These are phyloP conservation scores for Heterohyrax brucei DNA, from an alignment of 2,797 vertebrate species.

Conservation along the genomic window DNA sequence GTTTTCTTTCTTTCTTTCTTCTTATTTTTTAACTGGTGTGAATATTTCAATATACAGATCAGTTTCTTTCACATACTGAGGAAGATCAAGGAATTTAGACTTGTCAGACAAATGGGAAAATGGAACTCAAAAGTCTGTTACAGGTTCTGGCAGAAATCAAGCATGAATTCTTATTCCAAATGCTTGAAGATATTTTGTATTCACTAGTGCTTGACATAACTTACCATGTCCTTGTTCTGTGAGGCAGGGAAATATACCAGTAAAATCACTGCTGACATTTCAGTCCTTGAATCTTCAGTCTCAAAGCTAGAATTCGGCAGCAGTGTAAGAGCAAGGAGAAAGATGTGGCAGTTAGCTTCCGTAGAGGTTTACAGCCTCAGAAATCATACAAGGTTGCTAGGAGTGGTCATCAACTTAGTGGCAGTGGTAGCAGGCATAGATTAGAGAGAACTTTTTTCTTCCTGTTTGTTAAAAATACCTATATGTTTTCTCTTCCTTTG, in stretches of 20 bases:
- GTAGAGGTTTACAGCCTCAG: no score
- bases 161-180: neutral
- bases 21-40: neutral
- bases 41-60: conserved; percentile 68
- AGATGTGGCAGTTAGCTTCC: no score
- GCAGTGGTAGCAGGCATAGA: neutral
- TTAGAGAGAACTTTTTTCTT: neutral
- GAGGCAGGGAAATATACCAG: conserved; percentile 7
- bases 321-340: neutral
- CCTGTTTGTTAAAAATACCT: neutral
- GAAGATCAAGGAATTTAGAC: conserved; percentile 38
- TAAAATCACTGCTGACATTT: conserved; percentile 12
- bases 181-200: neutral
- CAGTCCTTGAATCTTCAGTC: neutral
- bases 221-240: neutral
- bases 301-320: neutral
- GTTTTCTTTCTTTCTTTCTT: neutral
- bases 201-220: conserved; percentile 24
- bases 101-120: conserved; percentile 27
- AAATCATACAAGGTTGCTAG: no score
- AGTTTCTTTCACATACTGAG: conserved; percentile 43
- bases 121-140: neutral
- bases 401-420: no score
- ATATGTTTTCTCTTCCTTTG: conserved; percentile 7
- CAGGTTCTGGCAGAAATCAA: conserved; percentile 5